Base-by-base conservation (phyloP, 2,888 invertebrate genomes). In the Andrena dorsata region DNA sequence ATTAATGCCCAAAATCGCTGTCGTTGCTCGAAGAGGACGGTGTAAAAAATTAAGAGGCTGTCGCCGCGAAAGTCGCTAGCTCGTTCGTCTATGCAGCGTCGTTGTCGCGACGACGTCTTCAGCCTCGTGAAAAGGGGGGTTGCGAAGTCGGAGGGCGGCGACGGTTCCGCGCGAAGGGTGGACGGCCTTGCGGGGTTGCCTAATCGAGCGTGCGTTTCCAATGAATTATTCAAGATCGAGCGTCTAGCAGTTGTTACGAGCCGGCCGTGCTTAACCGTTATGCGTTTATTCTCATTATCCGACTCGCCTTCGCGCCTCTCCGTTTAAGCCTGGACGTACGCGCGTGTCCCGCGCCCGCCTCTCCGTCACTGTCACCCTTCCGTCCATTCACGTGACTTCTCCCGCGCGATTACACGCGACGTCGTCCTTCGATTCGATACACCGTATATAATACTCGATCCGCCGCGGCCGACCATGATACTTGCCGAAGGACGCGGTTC, bases 161-260 rank as follows among this genome's bases (percentile, higher is more conserved):
- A 68, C 51, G 65, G 32, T 76, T 73, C 66, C 79, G 58, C 61
- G 60, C 56, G 73, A 72, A 74, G 84, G 83, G 80, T 75, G 83
- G 41, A 73, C 74, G 72, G 23, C 73, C 64, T 83, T 80, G 77
- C 73, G 78, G 82, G 74, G 75, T 80, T 84, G 88, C 76, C 89
- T 90, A 91, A 91, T 90, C 90, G 91, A 92, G 91, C 91, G 91
- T 92, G 89, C 88, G 86, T 92, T 90, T 83, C 88, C 91, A 85
- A 92, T 92, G 92, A 92, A 92, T 92, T 91, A 92, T 92, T 92
- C 92, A 92, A 81, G 90, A 90, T 92, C 89, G 87, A 88, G 87
- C 85, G 88, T 89, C 90, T 87, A 82, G 82, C 87, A 84, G 86
- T 86, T 85, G 86, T 84, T 83, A 88, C 77, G 84, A 78, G 76